Evolutionary conservation across 1,140 invertebrate species (phyloP).

Genomic region (Protaetia brevitarsis): DNA sequence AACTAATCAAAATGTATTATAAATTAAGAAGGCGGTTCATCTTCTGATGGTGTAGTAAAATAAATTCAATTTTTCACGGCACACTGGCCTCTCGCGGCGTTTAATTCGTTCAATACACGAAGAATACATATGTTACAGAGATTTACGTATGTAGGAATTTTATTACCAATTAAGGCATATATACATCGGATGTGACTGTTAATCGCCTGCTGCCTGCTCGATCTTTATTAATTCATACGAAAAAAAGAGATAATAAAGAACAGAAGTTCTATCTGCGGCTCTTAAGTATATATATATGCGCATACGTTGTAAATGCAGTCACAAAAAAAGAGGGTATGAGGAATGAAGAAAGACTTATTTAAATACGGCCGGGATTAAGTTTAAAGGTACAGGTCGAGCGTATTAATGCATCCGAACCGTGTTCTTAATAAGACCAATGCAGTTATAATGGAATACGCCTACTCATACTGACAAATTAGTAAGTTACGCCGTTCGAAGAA

Average conservation of each 20-base stretch:
- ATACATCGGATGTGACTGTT: neutral
- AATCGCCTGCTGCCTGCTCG: neutral
- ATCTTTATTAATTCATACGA: constrained; percentile 7
- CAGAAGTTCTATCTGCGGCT: constrained; percentile 14
- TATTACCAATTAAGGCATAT: constrained; percentile 6
- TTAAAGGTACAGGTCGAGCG: neutral
- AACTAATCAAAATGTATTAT: neutral
- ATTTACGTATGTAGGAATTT: constrained; percentile 9
- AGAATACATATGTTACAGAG: constrained; percentile 10
- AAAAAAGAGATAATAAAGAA: neutral
- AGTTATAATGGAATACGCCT: constrained; percentile 22
- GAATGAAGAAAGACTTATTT: neutral
- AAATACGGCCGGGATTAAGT: constrained; percentile 12
- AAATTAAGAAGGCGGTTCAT: neutral
- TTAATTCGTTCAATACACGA: neutral
- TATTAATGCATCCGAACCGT: constrained; percentile 13
- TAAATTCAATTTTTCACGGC: neutral
- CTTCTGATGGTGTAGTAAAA: neutral
- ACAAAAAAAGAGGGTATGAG: neutral
- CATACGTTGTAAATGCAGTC: neutral
- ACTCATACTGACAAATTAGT: constrained; percentile 20
- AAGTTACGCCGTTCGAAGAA: neutral
- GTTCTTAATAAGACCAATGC: constrained; percentile 15
- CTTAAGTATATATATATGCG: too few relatives aligned
- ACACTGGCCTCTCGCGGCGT: neutral